Base-by-base conservation (phyloP, 2,113 vertebrate genomes). In the Atlantisia rogersi region DNA sequence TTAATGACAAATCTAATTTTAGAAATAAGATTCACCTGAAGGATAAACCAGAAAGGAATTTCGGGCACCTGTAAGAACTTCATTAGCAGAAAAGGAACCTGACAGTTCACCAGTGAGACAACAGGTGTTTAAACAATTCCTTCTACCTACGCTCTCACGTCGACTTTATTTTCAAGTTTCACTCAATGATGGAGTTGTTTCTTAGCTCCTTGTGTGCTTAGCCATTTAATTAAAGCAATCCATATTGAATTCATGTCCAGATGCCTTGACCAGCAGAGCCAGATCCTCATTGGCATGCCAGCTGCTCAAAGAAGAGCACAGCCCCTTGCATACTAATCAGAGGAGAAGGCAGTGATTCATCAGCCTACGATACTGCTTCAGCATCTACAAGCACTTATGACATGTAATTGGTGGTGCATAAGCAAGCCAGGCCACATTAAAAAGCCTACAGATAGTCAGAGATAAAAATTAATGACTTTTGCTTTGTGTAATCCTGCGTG, bases 391-490 rank as follows among this genome's bases (percentile, higher is more conserved):
- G 98, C 98, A 98, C 98, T 98, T 98, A 98, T 98, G 98, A 98
- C 98, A 98, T 98, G 98, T 98, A 98, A 98, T 98, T 98, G 98
- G 98, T 98, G 98, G 98, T 98, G 98, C 98, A 98, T 98, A 98
- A 98, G 98, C 98, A 98, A 98, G 98, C 98, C 97, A 97, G 98
- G 98, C 98, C 98, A 98, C 98, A 98, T 98, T 98, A 98, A 98
- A 98, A 98, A 98, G 98, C 98, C 98, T 97, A 98, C 98, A 98
- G 98, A 98, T 98, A 98, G 98, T 98, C 98, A 98, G 98, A 98
- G 98, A 98, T 98, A 98, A 98, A 98, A 98, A 98, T 98, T 98
- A 98, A 98, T 98, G 98, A 98, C 98, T 98, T 98, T 98, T 98
- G 98, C 98, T 98, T 98, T 98, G 98, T 98, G 98, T 98, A 98